Evolutionary conservation across 2,888 invertebrate species (phyloP).

Genomic region (Dermolepida albohirtum): DNA sequence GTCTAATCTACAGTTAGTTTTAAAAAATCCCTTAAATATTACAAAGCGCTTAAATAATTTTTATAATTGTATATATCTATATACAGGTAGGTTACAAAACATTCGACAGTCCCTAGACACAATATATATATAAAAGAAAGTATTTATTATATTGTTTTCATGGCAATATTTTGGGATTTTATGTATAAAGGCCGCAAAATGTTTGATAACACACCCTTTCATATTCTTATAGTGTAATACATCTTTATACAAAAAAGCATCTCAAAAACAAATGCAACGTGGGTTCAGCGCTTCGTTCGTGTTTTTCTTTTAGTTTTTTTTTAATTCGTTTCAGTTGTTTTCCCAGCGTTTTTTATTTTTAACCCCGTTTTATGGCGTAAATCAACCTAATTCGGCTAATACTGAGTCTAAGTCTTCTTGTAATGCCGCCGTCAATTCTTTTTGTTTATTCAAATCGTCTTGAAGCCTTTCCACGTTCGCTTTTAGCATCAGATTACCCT

Average conservation of each 20-base stretch:
- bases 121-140: background rate
- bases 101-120: constrained; percentile 9
- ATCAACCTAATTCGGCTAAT: constrained; percentile 84
- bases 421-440: constrained; percentile 80
- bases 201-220: constrained; percentile 18
- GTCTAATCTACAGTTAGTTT: constrained; percentile 40
- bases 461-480: constrained; percentile 89
- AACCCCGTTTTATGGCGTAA: background rate
- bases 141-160: background rate
- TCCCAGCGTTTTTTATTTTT: constrained; percentile 22
- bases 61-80: constrained; percentile 20
- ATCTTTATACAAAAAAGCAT: constrained; percentile 36
- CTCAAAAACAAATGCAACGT: constrained; percentile 38
- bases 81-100: constrained; percentile 34
- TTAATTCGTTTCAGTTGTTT: constrained; percentile 21
- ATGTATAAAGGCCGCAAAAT: background rate
- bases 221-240: constrained; percentile 26
- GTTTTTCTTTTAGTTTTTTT: constrained; percentile 2
- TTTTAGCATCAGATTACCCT: constrained; percentile 88
- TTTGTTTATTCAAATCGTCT: constrained; percentile 86
- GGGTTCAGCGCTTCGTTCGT: constrained; percentile 28
- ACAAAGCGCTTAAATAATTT: constrained; percentile 40
- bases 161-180: background rate
- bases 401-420: constrained; percentile 89
- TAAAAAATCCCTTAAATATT: constrained; percentile 39